Evolutionary conservation across 1,140 invertebrate species (phyloP).

Genomic region (Matsumurasca onukii): DNA sequence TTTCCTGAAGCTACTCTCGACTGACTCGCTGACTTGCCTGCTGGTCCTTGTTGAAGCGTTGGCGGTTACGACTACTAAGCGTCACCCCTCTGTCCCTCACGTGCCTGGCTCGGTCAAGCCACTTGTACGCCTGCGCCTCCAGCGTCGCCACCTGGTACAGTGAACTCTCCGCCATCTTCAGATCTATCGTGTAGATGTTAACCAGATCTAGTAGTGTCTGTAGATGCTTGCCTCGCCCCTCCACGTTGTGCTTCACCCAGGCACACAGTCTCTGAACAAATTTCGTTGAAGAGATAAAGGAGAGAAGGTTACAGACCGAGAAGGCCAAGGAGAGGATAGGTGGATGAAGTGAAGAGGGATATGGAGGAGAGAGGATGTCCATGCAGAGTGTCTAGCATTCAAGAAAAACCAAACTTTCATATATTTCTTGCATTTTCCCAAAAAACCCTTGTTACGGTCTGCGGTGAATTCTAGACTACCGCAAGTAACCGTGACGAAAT

Average conservation of each 20-base stretch:
- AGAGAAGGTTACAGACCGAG: no score
- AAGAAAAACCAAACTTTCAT: no score
- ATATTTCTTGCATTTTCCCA: no score
- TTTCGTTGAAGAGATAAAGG: no score
- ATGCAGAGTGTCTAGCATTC: no score
- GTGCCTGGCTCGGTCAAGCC: constrained; percentile 12
- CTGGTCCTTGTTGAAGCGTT: neutral
- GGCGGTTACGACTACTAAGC: neutral
- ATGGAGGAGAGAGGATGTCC: no score
- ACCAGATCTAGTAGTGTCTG: neutral
- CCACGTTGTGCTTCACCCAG: constrained; percentile 3
- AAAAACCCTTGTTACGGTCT: no score
- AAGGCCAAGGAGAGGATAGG: no score
- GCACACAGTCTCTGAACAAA: constrained; percentile 14
- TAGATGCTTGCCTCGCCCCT: neutral
- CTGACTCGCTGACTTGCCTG: constrained; percentile 1
- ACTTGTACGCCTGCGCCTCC: constrained; percentile 18
- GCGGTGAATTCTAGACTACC: no score
- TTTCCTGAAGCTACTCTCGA: no score
- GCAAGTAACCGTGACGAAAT: no score
- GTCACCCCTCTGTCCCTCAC: neutral
- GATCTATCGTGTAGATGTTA: neutral
- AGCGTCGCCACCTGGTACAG: constrained; percentile 5
- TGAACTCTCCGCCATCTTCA: constrained; percentile 2
- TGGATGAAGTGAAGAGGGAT: no score